phyloP scores from a whole-genome alignment of 2,113 vertebrate species.

The Siphamia tubifer region DNA sequence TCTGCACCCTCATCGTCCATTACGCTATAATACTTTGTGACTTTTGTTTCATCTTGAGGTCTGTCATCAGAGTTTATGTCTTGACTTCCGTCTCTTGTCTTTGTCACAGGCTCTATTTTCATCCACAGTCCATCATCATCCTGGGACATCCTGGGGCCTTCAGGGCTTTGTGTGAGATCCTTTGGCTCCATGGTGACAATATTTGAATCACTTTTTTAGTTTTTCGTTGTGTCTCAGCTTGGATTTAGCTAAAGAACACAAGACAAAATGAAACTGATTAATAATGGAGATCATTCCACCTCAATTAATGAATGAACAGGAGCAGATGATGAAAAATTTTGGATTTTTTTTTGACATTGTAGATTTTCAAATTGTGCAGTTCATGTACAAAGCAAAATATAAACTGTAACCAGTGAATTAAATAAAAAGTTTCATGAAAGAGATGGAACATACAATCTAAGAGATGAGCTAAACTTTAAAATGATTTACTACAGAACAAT shows the following conservation, averaged over 20 bases:
- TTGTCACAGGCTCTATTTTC: constrained; percentile 2
- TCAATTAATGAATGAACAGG: no score
- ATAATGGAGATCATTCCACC: no score
- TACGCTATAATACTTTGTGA: not conserved
- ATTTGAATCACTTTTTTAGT: not conserved
- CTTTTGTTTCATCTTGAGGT: not conserved
- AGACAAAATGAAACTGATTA: no score
- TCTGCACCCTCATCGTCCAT: constrained; percentile 38
- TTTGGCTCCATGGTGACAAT: constrained; percentile 25
- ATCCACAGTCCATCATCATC: constrained; percentile 34
- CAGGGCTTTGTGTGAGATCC: not conserved
- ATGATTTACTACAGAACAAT: no score
- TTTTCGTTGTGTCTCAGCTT: not conserved
- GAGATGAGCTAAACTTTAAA: no score
- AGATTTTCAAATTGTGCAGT: no score
- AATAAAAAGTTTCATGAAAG: no score
- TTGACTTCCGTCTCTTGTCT: not conserved
- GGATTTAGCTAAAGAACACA: not conserved
- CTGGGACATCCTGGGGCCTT: not conserved
- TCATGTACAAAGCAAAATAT: no score
- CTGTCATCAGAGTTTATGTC: not conserved
- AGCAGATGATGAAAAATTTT: no score
- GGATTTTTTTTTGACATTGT: no score
- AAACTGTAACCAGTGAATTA: no score
- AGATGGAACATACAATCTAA: no score